Evolutionary conservation across 2,888 invertebrate species (phyloP), one percentile per base, ranked within the genome.

Genomic region (Tuberolachnus salignus): DNA sequence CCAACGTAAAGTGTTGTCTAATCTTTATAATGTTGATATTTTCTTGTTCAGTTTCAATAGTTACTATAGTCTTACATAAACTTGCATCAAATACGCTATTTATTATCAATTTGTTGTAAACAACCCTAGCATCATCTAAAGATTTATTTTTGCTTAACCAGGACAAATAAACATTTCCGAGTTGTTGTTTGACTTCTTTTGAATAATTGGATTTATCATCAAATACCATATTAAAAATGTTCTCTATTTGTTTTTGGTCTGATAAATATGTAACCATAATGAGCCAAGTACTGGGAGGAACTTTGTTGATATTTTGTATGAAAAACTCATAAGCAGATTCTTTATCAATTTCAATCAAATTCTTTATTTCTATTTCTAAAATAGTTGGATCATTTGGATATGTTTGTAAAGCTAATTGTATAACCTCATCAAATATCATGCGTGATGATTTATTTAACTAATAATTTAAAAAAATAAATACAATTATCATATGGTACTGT

Each of bases 1-100:
- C 75, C 8, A 78, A n/a, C 16, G 34, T 59, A 59, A 78, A 78
- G 34, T 78, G 75, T 9, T 67, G 67, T 14, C 75, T 67, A 19
- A 49, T 59, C 21, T 59, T 78, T 1, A 1, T 16, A 16, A 78
- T 11, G 10, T 78, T 59, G 34, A 59, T 16, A 49, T 34, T 49
- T 9, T 49, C n/a, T 49, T 78, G 67, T 59, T 78, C 14, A 3
- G 19, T 59, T 78, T 78, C 75, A 14, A 78, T n/a, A 14, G 2
- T 14, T 6, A 78, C 34, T 11, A 66, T 2, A 44, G 75, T 69
- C 3, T 69, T 78, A 13, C 75, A 78, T 11, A 78, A 67, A 59
- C 67, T 51, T 14, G 49, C 26, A 69, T 78, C 59, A 19, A 67
- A 34, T 10, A 8, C 9, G 19, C 1, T 69, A 9, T 16, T 69